Percentiles rank a stretch among this genome's conserved stretches.
phyloP scores from a whole-genome alignment of 1,140 invertebrate genomes.

The Alviniconcha marisindica region DNA sequence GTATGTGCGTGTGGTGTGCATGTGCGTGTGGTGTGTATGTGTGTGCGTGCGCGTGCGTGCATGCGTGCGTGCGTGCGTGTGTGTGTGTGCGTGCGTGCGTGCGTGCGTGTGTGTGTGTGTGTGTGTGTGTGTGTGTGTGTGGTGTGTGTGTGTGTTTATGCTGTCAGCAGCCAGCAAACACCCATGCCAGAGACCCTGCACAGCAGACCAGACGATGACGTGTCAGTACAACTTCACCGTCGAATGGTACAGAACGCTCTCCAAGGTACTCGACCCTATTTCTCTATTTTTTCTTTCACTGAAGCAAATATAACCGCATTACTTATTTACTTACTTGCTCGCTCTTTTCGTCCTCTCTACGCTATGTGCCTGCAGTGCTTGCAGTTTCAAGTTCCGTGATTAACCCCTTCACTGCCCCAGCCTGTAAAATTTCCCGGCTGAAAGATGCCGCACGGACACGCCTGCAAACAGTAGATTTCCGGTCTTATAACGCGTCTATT shows the following conservation, averaged over 20 bases:
- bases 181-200: constrained; percentile 86
- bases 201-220: constrained; percentile 79
- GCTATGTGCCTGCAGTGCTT: no score
- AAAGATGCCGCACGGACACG: no score
- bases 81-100: constrained; percentile 8
- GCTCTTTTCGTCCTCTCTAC: no score
- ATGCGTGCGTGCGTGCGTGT: constrained; percentile 2
- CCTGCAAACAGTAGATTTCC: no score
- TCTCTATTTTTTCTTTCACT: not conserved
- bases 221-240: constrained; percentile 85
- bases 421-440: no score
- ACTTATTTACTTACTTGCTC: not conserved
- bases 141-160: not conserved
- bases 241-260: constrained; percentile 87
- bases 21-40: not conserved
- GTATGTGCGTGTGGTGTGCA: not conserved
- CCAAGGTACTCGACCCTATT: constrained; percentile 33
- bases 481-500: no score
- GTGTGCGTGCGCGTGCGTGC: not conserved
- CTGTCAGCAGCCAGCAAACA: constrained; percentile 37
- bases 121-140: constrained; percentile 19
- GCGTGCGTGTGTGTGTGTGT: not conserved
- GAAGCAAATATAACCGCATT: not conserved
- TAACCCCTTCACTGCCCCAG: no score
- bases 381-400: no score